Base-by-base conservation (phyloP, 2,113 vertebrate species). In the Tor tambroides region DNA sequence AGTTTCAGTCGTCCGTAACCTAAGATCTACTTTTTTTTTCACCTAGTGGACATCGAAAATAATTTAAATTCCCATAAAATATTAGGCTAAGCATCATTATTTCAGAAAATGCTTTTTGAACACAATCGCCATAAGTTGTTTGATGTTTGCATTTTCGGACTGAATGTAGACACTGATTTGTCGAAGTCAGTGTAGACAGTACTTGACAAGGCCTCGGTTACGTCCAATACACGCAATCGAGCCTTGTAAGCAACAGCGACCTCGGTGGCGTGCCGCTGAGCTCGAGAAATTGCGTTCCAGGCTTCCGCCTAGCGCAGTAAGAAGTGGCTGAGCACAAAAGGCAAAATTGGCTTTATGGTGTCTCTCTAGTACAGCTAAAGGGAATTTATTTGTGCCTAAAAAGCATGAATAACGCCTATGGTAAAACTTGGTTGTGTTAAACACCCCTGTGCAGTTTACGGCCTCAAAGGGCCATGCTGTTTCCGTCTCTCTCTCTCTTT, bases 151-250 rank as follows among this genome's bases (percentile, higher is more conserved):
- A 6, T 67, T 32, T 7, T 69, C n/a, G 15, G 23, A 6, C 56
- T 43, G 6, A 49, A 82, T 21, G 14, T 14, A 46, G 80, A 82
- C 12, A 67, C 85, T 35, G 87, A 78, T 63, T 80, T 78, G 26
- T 81, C 19, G 4, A 46, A 10, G 26, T 86, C 75, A 89, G 86
- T 94, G 92, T 63, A 74, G 61, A 86, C 41, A 75, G 26, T 38
- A 81, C 26, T 11, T 84, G 85, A 87, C 97, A 97, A 98, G 97
- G 95, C 97, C 97, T 98, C 95, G 96, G 96, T 98, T 97, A 98
- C 89, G 97, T 96, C 95, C 93, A 93, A 92, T 91, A 94, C 92
- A 92, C 92, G 46, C 6, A 56, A 67, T 32, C n/a, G 32, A 35
- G n/a, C 19, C 32, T 76, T 91, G 93, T 93, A 90, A 83, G 92